These are phyloP conservation scores for Timandra comae DNA, from an alignment of 2,888 invertebrate species.

Conservation along the genomic window DNA sequence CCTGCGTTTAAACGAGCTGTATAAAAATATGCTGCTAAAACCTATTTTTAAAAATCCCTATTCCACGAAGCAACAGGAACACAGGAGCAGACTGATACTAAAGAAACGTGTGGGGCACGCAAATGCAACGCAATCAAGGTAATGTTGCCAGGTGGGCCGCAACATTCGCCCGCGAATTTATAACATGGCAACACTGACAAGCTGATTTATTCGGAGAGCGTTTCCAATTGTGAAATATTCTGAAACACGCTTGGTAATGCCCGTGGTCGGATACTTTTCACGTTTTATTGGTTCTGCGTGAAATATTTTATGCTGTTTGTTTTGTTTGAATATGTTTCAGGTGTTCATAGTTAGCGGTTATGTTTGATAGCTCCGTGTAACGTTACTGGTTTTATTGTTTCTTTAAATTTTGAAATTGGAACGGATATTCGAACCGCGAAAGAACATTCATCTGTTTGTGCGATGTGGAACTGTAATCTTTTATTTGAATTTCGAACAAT, in stretches of 20 bases:
- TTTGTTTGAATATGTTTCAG: constrained; percentile 20
- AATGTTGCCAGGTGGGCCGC: constrained; percentile 66
- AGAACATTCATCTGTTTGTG: no score
- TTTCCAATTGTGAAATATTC: constrained; percentile 52
- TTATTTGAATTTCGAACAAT: no score
- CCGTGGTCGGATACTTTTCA: constrained; percentile 52
- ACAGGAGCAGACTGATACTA: constrained; percentile 4
- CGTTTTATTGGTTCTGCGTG: constrained; percentile 53
- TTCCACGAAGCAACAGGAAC: no score
- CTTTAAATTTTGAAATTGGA: no score
- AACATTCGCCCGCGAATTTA: constrained; percentile 60
- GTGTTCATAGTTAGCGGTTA: constrained; percentile 5
- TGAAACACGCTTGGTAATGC: constrained; percentile 47
- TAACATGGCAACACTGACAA: constrained; percentile 65
- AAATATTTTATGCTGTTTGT: constrained; percentile 31
- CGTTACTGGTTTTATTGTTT: constrained; percentile 1
- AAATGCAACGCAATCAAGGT: constrained; percentile 67
- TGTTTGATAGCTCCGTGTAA: neutral
- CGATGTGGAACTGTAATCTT: no score
- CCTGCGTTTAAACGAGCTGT: no score
- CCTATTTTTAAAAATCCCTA: no score
- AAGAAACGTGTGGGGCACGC: constrained; percentile 40
- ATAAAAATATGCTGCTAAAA: no score
- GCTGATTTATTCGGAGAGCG: constrained; percentile 58
- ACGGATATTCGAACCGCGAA: no score